These are phyloP conservation scores for Troglohyphantes excavatus DNA, from an alignment of 2,888 invertebrate species.

Conservation along the genomic window DNA sequence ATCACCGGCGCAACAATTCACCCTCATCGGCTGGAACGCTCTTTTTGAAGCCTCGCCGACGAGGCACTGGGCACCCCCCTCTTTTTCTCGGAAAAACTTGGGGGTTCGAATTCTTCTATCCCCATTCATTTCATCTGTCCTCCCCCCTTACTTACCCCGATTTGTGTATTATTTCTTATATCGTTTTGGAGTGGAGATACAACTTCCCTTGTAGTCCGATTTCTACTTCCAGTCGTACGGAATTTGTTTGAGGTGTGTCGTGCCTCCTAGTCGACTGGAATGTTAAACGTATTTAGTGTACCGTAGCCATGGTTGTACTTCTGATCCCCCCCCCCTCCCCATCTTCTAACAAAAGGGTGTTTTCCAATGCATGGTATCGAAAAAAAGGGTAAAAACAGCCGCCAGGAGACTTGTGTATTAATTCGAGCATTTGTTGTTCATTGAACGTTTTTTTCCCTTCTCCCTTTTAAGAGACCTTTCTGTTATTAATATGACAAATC, in stretches of 20 bases:
- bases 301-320: background rate
- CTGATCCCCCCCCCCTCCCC: no score
- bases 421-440: no score
- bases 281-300: constrained; percentile 2
- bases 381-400: constrained; percentile 5
- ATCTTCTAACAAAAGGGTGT: background rate
- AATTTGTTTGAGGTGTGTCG: constrained; percentile 1
- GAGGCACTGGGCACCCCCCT: background rate
- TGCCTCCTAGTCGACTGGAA: background rate
- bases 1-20: constrained; percentile 52
- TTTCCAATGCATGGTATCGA: background rate
- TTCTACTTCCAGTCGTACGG: constrained; percentile 16
- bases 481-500: no score
- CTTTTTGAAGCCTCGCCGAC: constrained; percentile 65
- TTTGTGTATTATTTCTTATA: constrained; percentile 17
- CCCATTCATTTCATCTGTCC: background rate
- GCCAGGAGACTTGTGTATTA: no score
- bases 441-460: no score
- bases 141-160: constrained; percentile 2
- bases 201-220: constrained; percentile 4
- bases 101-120: constrained; percentile 12
- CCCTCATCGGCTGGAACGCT: constrained; percentile 41
- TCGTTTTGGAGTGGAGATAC: background rate
- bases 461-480: no score
- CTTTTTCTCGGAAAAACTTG: background rate